Evolutionary conservation across 2,113 vertebrate species (phyloP).

Genomic region (Gopherus evgoodei): DNA sequence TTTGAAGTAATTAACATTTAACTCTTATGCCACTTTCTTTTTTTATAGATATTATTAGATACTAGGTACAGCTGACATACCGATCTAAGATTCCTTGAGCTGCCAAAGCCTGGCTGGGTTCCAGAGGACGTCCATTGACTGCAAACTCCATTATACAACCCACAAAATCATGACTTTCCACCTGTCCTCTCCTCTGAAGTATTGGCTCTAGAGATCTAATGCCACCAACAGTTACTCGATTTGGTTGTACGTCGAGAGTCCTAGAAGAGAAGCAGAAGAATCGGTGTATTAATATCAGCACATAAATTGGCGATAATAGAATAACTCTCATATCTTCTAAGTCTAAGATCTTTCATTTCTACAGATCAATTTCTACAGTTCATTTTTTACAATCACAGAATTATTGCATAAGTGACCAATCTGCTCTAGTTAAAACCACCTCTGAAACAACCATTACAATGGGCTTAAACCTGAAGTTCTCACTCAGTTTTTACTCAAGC

Average conservation of each 20-base stretch:
- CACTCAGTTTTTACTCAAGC: neutral
- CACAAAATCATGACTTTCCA: slow-evolving; percentile 95
- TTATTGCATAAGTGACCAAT: neutral
- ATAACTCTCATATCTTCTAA: neutral
- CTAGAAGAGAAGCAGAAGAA: slow-evolving; percentile 72
- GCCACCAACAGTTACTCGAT: slow-evolving; percentile 93
- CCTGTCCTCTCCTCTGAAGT: slow-evolving; percentile 92
- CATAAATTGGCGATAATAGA: neutral
- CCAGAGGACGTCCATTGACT: slow-evolving; percentile 96
- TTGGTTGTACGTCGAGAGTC: slow-evolving; percentile 96
- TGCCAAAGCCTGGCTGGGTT: slow-evolving; percentile 93
- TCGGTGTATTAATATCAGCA: neutral
- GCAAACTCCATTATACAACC: slow-evolving; percentile 99
- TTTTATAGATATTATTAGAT: neutral
- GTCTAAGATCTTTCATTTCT: fast-evolving
- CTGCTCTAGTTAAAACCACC: neutral
- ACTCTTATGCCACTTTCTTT: neutral
- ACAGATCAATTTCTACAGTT: neutral
- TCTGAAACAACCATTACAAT: neutral
- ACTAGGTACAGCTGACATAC: slow-evolving; percentile 76
- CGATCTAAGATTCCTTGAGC: slow-evolving; percentile 94
- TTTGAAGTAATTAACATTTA: neutral
- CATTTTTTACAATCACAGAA: neutral
- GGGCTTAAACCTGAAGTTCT: neutral
- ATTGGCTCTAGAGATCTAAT: slow-evolving; percentile 90